These are phyloP conservation scores for Lacerta viridis DNA, from an alignment of 2,797 vertebrate species.

Conservation along the genomic window DNA sequence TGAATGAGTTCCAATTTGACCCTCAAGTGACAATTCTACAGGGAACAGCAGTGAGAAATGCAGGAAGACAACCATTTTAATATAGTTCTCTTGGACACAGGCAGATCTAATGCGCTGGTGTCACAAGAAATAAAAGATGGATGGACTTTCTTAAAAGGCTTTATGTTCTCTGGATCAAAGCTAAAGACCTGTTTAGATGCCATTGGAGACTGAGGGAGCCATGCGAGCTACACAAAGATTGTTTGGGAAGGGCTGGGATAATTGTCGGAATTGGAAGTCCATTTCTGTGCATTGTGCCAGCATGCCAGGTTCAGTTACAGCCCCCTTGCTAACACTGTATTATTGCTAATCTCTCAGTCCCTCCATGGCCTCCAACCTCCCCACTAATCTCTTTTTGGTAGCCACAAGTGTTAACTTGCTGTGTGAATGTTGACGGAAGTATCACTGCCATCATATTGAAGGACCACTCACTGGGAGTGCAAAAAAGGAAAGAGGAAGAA, in stretches of 20 bases:
- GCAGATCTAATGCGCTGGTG: slow-evolving; percentile 57
- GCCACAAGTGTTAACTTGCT: slow-evolving; percentile 1
- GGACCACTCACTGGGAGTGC: not conserved
- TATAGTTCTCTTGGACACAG: slow-evolving; percentile 52
- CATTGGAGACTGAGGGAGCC: slow-evolving; percentile 23
- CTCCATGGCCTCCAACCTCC: not conserved
- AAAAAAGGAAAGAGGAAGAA: no score
- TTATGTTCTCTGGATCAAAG: slow-evolving; percentile 49
- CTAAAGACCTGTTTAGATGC: slow-evolving; percentile 46
- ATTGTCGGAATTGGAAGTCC: slow-evolving; percentile 31
- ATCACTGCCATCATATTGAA: not conserved
- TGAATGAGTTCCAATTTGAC: slow-evolving; percentile 60
- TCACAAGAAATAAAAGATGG: slow-evolving; percentile 57
- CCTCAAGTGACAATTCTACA: slow-evolving; percentile 46
- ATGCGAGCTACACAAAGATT: slow-evolving; percentile 17
- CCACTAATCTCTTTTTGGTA: not conserved
- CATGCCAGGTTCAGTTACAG: not conserved
- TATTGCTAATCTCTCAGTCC: not conserved
- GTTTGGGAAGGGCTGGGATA: slow-evolving; percentile 8
- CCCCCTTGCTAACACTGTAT: not conserved
- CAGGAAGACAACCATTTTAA: slow-evolving; percentile 63
- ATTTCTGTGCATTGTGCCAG: not conserved
- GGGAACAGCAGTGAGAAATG: slow-evolving; percentile 59
- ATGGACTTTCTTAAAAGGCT: slow-evolving; percentile 62
- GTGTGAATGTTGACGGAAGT: not conserved